These are phyloP conservation scores for Lindbergichthys nudifrons DNA, from an alignment of 2,797 vertebrate species.

Conservation along the genomic window DNA sequence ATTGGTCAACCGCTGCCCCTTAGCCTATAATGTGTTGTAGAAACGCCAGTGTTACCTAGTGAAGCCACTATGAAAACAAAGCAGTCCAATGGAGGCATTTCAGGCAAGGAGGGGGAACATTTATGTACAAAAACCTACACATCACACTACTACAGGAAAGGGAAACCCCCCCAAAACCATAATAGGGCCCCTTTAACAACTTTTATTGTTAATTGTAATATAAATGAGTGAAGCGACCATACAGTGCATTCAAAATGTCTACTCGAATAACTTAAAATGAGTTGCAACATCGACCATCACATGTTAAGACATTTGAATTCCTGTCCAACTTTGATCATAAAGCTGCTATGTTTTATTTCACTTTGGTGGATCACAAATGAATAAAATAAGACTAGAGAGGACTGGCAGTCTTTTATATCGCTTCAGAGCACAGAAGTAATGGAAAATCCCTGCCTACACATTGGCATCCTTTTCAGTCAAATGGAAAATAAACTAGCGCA, in stretches of 20 bases:
- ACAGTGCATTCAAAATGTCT: conserved; percentile 13
- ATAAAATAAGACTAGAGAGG: neutral
- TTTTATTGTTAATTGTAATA: neutral
- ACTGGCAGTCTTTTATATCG: neutral
- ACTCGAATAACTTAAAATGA: neutral
- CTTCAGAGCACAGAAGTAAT: neutral
- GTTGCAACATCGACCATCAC: neutral
- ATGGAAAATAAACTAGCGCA: conserved; percentile 27
- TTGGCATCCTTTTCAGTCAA: conserved; percentile 17
- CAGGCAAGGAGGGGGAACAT: no score
- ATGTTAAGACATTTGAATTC: neutral
- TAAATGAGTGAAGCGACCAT: neutral
- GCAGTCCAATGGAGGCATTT: no score
- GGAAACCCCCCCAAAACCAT: neutral
- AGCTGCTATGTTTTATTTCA: neutral
- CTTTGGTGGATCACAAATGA: neutral
- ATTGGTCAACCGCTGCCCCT: no score
- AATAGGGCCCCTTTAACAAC: neutral
- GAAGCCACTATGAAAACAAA: no score
- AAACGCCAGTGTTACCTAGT: no score
- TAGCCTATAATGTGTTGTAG: no score
- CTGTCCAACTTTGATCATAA: neutral
- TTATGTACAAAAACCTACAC: no score
- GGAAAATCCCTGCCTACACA: neutral
- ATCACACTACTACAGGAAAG: no score